phyloP scores from a whole-genome alignment of 1,140 invertebrate genomes.

The Gonatopus flavifemur region DNA sequence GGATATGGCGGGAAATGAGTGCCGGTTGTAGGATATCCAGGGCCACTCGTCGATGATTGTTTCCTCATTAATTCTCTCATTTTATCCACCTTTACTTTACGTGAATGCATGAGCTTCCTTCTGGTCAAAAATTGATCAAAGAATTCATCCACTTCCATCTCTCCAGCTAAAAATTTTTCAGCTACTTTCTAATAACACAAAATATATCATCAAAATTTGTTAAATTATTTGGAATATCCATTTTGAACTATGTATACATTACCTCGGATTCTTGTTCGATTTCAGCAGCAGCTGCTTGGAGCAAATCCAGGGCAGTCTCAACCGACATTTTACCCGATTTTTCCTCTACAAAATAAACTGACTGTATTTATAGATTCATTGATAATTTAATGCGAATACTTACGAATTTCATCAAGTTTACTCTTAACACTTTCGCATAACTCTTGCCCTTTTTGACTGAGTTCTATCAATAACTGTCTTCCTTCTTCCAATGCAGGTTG shows the following conservation, averaged over 20 bases:
- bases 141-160: conserved; percentile 76
- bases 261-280: conserved; percentile 87
- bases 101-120: conserved; percentile 76
- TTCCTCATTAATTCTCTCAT: conserved; percentile 75
- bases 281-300: conserved; percentile 83
- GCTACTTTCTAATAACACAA: conserved; percentile 60
- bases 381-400: conserved; percentile 35
- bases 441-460: conserved; percentile 69
- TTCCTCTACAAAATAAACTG: conserved; percentile 57
- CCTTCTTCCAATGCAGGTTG: conserved; percentile 78
- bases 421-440: conserved; percentile 70
- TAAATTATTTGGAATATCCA: neutral
- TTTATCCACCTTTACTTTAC: conserved; percentile 85
- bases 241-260: conserved; percentile 5
- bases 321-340: conserved; percentile 71
- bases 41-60: conserved; percentile 38
- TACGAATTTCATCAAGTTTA: conserved; percentile 68
- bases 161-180: conserved; percentile 74
- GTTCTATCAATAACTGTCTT: conserved; percentile 68
- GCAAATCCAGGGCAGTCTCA: conserved; percentile 78
- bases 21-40: conserved; percentile 41
- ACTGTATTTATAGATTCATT: conserved; percentile 1
- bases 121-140: conserved; percentile 73
- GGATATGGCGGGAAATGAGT: conserved; percentile 58
- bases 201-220: neutral